Percentiles rank a stretch among this genome's conserved stretches.
These are phyloP conservation scores for Watsonalla cultraria DNA, from an alignment of 2,888 invertebrate genomes.

Conservation along the genomic window DNA sequence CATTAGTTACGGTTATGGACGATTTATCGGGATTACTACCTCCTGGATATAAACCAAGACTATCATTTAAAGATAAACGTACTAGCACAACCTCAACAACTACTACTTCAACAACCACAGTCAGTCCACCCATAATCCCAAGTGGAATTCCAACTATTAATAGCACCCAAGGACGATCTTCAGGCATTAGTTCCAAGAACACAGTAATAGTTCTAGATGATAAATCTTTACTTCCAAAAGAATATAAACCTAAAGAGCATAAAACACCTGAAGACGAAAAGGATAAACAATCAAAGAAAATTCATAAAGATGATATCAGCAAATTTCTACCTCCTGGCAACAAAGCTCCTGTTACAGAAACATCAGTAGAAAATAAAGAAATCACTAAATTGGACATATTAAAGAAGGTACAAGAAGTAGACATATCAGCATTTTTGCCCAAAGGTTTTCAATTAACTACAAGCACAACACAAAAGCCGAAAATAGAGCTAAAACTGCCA, in stretches of 20 bases:
- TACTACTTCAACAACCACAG: conserved; percentile 36
- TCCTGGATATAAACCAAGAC: conserved; percentile 79
- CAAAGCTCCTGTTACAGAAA: conserved; percentile 64
- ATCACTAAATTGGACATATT: conserved; percentile 45
- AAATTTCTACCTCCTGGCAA: conserved; percentile 84
- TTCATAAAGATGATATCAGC: conserved; percentile 76
- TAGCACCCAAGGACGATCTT: conserved; percentile 70
- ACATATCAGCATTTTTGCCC: conserved; percentile 80
- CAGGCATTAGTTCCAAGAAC: conserved; percentile 77
- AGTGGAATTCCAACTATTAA: conserved; percentile 46
- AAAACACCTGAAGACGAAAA: conserved; percentile 49
- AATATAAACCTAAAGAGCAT: conserved; percentile 69
- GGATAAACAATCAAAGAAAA: conserved; percentile 37
- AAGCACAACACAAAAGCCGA: conserved; percentile 43
- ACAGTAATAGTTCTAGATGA: conserved; percentile 78
- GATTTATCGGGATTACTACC: conserved; percentile 81
- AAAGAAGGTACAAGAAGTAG: conserved; percentile 52
- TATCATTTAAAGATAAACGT: conserved; percentile 74
- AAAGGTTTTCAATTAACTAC: conserved; percentile 77
- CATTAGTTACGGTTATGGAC: conserved; percentile 76
- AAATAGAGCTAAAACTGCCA: conserved; percentile 35
- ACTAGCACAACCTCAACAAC: conserved; percentile 67
- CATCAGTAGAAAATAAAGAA: conserved; percentile 35
- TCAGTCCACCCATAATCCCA: conserved; percentile 23
- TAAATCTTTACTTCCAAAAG: conserved; percentile 74